Conservation (phyloP, 2,797 vertebrate genomes). For the Neomorphus geoffroyi region DNA sequence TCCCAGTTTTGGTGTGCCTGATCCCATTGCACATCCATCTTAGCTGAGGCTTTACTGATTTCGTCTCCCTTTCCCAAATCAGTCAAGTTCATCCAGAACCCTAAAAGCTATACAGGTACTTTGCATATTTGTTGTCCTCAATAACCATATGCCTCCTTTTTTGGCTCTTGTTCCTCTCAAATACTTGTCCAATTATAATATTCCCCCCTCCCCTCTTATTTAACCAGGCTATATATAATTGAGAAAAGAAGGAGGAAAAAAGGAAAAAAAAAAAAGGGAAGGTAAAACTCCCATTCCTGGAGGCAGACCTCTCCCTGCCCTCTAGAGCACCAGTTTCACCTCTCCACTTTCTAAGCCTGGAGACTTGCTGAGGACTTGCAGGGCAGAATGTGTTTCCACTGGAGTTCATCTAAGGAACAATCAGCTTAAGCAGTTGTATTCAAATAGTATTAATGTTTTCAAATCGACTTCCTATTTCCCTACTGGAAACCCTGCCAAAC, state of each 20-base stretch:
- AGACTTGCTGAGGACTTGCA: conserved; percentile 38
- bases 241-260: background rate
- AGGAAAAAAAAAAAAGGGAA: background rate
- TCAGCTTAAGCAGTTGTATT: conserved; percentile 78
- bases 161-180: background rate
- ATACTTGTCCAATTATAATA: background rate
- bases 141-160: background rate
- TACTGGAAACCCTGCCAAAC: conserved; percentile 77
- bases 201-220: background rate
- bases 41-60: background rate
- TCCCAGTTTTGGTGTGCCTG: background rate
- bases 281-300: background rate
- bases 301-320: background rate
- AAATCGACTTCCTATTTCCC: conserved; percentile 81
- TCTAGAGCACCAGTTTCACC: background rate
- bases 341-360: conserved; percentile 52
- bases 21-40: background rate
- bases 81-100: background rate
- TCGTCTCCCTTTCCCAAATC: background rate
- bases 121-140: background rate
- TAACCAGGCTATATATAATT: background rate
- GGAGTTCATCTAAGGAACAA: conserved; percentile 71
- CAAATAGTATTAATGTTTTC: conserved; percentile 83
- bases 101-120: background rate
- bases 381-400: conserved; percentile 39